phyloP scores from a whole-genome alignment of 2,888 invertebrate species.

The Athetis lepigone region DNA sequence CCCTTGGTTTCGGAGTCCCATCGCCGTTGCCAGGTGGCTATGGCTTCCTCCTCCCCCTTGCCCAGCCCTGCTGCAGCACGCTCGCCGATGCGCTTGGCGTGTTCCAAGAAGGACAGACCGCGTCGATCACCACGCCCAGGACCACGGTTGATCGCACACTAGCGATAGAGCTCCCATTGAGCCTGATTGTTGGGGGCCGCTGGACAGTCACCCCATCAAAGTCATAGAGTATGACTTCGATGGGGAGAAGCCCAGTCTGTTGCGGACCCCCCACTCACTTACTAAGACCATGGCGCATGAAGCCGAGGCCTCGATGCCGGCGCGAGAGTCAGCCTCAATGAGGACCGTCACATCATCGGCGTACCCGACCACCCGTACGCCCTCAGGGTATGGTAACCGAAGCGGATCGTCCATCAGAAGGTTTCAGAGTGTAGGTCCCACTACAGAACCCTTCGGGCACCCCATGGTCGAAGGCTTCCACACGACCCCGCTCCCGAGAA shows the following conservation, averaged over 20 bases:
- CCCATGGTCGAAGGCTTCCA: conserved; percentile 55
- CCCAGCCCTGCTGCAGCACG: conserved; percentile 31
- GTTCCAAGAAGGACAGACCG: conserved; percentile 24
- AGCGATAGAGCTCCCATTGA: no score
- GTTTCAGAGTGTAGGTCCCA: conserved; percentile 60
- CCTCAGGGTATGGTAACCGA: conserved; percentile 38
- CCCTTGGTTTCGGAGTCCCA: conserved; percentile 11
- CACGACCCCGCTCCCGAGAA: conserved; percentile 25
- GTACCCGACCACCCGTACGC: conserved; percentile 44
- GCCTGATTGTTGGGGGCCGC: conserved; percentile 18
- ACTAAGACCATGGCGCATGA: no score
- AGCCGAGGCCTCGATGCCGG: no score
- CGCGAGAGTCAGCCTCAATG: not conserved
- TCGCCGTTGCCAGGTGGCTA: conserved; percentile 3
- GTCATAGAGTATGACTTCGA: not conserved
- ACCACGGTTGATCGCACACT: no score
- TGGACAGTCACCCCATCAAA: not conserved
- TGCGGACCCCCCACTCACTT: not conserved
- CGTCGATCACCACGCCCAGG: no score
- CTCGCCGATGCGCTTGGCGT: conserved; percentile 45
- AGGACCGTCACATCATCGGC: conserved; percentile 46
- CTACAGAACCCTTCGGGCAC: conserved; percentile 57
- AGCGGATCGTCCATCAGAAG: conserved; percentile 60
- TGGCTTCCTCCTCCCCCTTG: not conserved
- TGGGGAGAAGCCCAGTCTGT: conserved; percentile 3